Conservation (phyloP, 2,888 invertebrate genomes). For the Aporophyla lueneburgensis region DNA sequence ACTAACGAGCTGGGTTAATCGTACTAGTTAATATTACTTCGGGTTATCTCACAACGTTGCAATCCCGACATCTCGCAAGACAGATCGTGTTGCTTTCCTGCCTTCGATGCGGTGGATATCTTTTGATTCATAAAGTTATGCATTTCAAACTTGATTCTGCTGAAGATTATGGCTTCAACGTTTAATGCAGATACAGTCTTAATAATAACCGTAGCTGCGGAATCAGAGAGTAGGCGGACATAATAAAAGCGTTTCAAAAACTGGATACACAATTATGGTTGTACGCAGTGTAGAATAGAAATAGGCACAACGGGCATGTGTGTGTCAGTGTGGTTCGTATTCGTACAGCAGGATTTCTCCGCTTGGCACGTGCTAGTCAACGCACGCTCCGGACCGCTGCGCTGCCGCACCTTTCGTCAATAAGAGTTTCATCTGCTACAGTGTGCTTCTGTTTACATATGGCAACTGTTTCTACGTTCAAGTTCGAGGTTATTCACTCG, state of each 20-base stretch:
- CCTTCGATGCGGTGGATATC: conserved; percentile 61
- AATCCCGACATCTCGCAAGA: conserved; percentile 73
- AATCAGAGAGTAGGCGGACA: conserved; percentile 51
- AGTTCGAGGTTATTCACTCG: conserved; percentile 87
- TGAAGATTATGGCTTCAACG: conserved; percentile 19
- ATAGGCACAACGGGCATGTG: conserved; percentile 64
- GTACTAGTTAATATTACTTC: conserved; percentile 74
- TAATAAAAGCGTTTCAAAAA: conserved; percentile 54
- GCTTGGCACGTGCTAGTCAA: conserved; percentile 78
- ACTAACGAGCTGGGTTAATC: conserved; percentile 75
- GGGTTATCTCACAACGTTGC: conserved; percentile 74
- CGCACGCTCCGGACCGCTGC: conserved; percentile 78
- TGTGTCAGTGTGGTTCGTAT: conserved; percentile 69
- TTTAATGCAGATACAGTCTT: conserved; percentile 24
- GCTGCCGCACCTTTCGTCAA: conserved; percentile 76
- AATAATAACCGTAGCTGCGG: conserved; percentile 47
- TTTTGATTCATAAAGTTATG: conserved; percentile 67
- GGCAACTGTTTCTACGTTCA: conserved; percentile 80
- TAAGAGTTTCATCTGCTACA: conserved; percentile 83
- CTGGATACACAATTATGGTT: conserved; percentile 67
- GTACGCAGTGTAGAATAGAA: conserved; percentile 65
- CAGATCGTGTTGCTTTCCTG: conserved; percentile 76
- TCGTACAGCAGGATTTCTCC: conserved; percentile 78
- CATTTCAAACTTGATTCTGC: conserved; percentile 32
- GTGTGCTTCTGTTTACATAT: conserved; percentile 83